Percentiles rank a stretch among this genome's conserved stretches.
phyloP scores from a whole-genome alignment of 1,140 invertebrate genomes.

The Panulirus ornatus region DNA sequence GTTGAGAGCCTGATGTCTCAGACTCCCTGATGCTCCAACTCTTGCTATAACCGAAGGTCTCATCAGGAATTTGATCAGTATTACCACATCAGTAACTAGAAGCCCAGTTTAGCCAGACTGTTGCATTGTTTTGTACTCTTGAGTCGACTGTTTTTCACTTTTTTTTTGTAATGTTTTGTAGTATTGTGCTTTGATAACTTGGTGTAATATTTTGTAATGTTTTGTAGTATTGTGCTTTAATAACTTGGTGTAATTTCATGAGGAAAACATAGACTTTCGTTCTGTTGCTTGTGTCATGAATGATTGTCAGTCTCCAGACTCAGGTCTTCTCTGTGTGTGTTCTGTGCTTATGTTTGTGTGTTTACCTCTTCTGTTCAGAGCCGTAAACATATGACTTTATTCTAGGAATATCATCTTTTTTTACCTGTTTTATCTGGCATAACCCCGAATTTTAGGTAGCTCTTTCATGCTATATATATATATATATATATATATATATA shows the following conservation, averaged over 20 bases:
- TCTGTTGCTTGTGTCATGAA: neutral
- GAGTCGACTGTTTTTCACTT: neutral
- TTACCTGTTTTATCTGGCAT: neutral
- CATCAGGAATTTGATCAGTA: neutral
- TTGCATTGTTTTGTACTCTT: neutral
- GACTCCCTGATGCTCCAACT: neutral
- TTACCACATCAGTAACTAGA: neutral
- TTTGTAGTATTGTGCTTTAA: neutral
- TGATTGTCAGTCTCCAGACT: too few relatives aligned
- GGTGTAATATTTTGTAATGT: neutral
- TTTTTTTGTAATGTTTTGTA: neutral
- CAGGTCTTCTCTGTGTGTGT: slow-evolving; percentile 1
- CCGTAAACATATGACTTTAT: neutral
- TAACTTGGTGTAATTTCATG: too few relatives aligned
- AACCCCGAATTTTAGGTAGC: neutral
- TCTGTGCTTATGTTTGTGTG: neutral
- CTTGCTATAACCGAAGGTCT: too few relatives aligned
- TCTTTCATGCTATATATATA: neutral
- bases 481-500: too few relatives aligned
- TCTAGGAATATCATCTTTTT: too few relatives aligned
- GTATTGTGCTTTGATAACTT: neutral
- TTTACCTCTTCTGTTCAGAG: neutral
- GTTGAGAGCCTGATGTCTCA: neutral
- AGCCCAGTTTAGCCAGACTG: neutral
- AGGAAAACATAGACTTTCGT: neutral